Percentiles rank a stretch among this genome's conserved stretches.
phyloP scores from a whole-genome alignment of 2,888 invertebrate genomes.

The Synanthedon formicaeformis region DNA sequence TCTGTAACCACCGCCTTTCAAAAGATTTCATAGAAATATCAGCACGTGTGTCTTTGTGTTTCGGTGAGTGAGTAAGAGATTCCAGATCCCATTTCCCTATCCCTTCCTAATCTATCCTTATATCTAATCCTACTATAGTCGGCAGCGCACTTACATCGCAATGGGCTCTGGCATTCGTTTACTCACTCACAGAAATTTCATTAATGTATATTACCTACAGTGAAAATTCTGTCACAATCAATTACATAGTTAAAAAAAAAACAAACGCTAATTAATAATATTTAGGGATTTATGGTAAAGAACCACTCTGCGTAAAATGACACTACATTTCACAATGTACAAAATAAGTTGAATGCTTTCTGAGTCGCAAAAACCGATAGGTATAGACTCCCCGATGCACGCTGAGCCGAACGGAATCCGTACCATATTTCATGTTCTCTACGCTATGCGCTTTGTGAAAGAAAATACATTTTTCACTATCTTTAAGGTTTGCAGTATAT shows the following conservation, averaged over 20 bases:
- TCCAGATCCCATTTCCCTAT: not conserved
- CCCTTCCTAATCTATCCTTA: not conserved
- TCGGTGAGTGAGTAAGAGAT: not conserved
- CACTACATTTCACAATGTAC: slow-evolving; percentile 28
- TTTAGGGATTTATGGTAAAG: too few species aligned
- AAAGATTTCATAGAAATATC: too few species aligned
- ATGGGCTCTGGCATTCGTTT: not conserved
- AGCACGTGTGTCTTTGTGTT: not conserved
- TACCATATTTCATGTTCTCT: slow-evolving; percentile 64
- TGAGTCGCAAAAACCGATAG: slow-evolving; percentile 57
- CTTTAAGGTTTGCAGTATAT: slow-evolving; percentile 46
- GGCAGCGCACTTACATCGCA: not conserved
- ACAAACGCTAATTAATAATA: too few species aligned
- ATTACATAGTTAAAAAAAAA: too few species aligned
- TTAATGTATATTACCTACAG: too few species aligned
- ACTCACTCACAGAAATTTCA: too few species aligned
- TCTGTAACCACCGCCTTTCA: too few species aligned
- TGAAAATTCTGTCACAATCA: too few species aligned
- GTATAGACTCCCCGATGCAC: slow-evolving; percentile 45
- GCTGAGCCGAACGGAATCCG: slow-evolving; percentile 60
- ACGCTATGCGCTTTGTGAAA: slow-evolving; percentile 66
- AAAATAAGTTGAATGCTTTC: slow-evolving; percentile 53
- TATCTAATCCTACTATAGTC: not conserved
- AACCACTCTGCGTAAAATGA: slow-evolving; percentile 1
- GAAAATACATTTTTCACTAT: slow-evolving; percentile 68